Conservation (phyloP, 2,888 invertebrate species). For the Seladonia tumulorum region DNA sequence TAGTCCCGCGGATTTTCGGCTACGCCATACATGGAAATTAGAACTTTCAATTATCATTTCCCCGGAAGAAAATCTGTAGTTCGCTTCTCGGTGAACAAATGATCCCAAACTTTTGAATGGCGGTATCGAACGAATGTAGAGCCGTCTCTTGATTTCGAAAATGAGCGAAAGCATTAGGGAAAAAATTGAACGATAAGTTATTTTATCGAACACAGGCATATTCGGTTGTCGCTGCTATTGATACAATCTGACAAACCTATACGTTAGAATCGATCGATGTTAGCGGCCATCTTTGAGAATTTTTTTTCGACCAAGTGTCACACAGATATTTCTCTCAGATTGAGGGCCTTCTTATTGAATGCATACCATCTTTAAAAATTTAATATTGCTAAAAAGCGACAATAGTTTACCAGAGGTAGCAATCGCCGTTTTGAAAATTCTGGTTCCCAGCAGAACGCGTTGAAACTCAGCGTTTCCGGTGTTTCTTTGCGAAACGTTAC, state of each 20-base stretch:
- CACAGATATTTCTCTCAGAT: neutral
- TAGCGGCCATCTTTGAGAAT: conserved; percentile 15
- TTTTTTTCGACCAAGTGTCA: neutral
- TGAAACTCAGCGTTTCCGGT: neutral
- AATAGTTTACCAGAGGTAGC: neutral
- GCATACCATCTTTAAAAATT: neutral
- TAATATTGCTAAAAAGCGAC: neutral
- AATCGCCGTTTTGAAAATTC: neutral
- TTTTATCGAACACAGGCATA: conserved; percentile 36
- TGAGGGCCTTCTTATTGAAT: neutral
- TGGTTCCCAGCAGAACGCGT: neutral
- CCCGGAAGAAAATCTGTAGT: neutral
- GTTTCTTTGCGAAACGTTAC: neutral
- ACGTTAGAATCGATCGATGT: conserved; percentile 37
- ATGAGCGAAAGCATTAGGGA: conserved; percentile 41
- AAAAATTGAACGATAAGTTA: conserved; percentile 40
- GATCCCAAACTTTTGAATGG: conserved; percentile 1
- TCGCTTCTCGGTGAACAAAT: neutral
- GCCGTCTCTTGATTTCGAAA: conserved; percentile 39
- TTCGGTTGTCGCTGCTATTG: conserved; percentile 26
- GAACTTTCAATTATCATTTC: neutral
- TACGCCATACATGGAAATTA: neutral
- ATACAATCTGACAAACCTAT: conserved; percentile 23
- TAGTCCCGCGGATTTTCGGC: neutral
- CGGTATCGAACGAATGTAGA: neutral